Evolutionary conservation across 2,888 invertebrate species (phyloP).

Genomic region (Apocheima hispidaria): DNA sequence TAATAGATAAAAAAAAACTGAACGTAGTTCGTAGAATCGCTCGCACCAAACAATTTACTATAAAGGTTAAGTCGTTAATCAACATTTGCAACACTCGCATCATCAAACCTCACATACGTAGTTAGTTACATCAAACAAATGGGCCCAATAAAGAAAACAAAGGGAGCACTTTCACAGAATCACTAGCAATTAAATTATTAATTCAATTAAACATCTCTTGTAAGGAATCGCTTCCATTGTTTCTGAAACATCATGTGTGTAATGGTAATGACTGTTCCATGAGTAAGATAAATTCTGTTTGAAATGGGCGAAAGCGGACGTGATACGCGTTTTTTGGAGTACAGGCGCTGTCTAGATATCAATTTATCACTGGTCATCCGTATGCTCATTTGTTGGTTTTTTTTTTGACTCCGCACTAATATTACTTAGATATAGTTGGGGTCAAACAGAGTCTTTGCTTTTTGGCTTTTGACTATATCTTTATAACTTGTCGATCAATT

Average conservation of each 20-base stretch:
- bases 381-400: no score
- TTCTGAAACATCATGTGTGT: not conserved
- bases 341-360: not conserved
- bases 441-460: no score
- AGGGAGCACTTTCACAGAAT: conserved; percentile 22
- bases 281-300: conserved; percentile 7
- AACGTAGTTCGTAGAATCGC: no score
- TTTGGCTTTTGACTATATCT: no score
- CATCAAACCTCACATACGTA: not conserved
- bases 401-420: not conserved
- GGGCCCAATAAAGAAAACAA: conserved; percentile 16
- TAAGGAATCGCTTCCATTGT: conserved; percentile 23
- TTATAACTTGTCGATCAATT: no score
- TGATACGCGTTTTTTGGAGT: conserved; percentile 1
- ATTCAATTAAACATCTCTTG: conserved; percentile 21
- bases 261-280: conserved; percentile 1
- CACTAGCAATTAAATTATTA: conserved; percentile 28
- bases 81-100: not conserved
- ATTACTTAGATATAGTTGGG: not conserved
- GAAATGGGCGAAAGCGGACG: conserved; percentile 9
- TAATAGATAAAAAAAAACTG: no score
- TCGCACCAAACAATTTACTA: no score
- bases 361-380: not conserved
- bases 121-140: conserved; percentile 7
- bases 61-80: not conserved